Conservation (phyloP, 2,888 invertebrate genomes). For the Rhamnusium bicolor region DNA sequence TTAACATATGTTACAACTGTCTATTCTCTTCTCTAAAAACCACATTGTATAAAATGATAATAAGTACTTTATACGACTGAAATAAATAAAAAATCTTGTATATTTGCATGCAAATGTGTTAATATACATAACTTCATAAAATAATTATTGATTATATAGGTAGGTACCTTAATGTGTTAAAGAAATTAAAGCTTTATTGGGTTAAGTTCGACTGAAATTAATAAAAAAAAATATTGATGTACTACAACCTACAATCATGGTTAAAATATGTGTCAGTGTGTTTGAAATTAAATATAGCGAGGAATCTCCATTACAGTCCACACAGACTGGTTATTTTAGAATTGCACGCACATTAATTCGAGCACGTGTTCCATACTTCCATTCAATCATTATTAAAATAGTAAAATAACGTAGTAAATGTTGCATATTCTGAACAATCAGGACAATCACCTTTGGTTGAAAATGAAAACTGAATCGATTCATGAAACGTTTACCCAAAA, state of each 20-base stretch:
- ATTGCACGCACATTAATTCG: neutral
- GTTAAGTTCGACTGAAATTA: too few relatives aligned
- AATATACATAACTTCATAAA: too few relatives aligned
- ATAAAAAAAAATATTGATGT: too few relatives aligned
- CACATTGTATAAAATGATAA: too few relatives aligned
- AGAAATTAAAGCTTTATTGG: too few relatives aligned
- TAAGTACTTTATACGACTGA: too few relatives aligned
- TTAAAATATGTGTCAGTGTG: slow-evolving; percentile 5
- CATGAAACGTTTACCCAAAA: neutral
- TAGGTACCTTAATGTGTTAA: too few relatives aligned
- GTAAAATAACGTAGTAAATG: slow-evolving; percentile 7
- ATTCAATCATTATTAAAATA: neutral
- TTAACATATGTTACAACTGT: too few relatives aligned
- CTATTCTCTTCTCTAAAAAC: too few relatives aligned
- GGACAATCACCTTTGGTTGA: neutral
- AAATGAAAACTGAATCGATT: neutral
- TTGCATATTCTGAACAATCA: neutral
- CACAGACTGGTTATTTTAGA: slow-evolving; percentile 8
- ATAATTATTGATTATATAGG: too few relatives aligned
- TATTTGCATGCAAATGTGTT: too few relatives aligned
- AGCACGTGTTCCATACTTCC: slow-evolving; percentile 13
- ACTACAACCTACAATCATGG: neutral
- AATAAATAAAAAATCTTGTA: too few relatives aligned
- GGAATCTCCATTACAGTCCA: neutral
- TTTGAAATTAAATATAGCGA: slow-evolving; percentile 28